A percentile compares a stretch with the other conserved stretches of the same genome.
phyloP scores from a whole-genome alignment of 2,888 invertebrate species.

The Imbricaverruca yamaguchii region DNA sequence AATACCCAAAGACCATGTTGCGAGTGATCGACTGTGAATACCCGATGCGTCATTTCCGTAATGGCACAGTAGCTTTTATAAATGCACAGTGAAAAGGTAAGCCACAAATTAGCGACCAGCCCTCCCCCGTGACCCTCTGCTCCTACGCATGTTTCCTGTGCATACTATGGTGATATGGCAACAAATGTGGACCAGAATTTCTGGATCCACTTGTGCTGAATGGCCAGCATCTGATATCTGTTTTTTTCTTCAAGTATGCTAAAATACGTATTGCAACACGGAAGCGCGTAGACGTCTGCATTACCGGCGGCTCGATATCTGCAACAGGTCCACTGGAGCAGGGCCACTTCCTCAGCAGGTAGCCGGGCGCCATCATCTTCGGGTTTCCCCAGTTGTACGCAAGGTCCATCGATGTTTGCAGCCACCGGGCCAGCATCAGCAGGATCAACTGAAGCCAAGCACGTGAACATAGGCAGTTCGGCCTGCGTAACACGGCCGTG shows the following conservation, averaged over 20 bases:
- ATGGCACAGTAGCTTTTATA: too few species aligned
- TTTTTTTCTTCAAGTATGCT: too few species aligned
- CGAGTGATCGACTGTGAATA: too few species aligned
- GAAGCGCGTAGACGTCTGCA: background rate
- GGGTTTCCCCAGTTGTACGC: conserved; percentile 20
- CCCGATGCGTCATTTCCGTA: too few species aligned
- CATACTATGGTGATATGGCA: background rate
- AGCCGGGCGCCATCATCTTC: conserved; percentile 19
- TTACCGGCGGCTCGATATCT: conserved; percentile 2
- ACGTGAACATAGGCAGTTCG: too few species aligned
- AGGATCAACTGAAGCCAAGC: background rate
- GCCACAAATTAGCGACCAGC: too few species aligned
- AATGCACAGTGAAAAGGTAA: too few species aligned
- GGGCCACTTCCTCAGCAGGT: background rate
- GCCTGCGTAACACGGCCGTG: too few species aligned
- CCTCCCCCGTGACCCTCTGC: too few species aligned
- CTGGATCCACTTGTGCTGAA: background rate
- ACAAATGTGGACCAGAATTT: background rate
- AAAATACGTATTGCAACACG: background rate
- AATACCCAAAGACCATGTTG: too few species aligned
- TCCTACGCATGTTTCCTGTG: background rate
- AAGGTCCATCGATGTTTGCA: conserved; percentile 7
- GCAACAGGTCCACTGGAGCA: background rate
- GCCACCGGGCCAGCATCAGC: conserved; percentile 4
- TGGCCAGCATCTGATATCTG: background rate